A percentile compares a stretch with the other conserved stretches of the same genome.
Evolutionary conservation across 2,113 vertebrate genomes (phyloP).

Genomic region (Chionodraco myersi): DNA sequence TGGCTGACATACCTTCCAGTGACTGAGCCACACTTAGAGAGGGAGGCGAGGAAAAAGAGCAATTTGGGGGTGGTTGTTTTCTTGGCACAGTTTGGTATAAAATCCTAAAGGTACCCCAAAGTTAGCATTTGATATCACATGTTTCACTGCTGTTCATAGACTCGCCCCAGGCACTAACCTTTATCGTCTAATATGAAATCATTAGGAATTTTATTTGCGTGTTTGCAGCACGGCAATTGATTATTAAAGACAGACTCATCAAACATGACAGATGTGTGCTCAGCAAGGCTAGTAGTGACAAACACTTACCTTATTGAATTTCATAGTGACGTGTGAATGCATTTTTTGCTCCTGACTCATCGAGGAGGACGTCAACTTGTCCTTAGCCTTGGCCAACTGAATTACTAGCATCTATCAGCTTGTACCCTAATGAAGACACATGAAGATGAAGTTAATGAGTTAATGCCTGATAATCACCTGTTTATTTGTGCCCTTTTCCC

Average conservation of each 20-base stretch:
- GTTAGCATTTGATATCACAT: constrained; percentile 12
- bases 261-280: constrained; percentile 32
- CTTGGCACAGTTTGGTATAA: constrained; percentile 42
- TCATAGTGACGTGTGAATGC: constrained; percentile 43
- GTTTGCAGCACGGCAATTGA: constrained; percentile 20
- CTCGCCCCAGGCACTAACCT: constrained; percentile 10
- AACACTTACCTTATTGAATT: constrained; percentile 74
- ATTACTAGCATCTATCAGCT: constrained; percentile 36
- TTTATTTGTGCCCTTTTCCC: constrained; percentile 38
- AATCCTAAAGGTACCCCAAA: constrained; percentile 28
- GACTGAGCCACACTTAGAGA: constrained; percentile 44
- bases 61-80: constrained; percentile 45
- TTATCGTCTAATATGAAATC: constrained; percentile 36
- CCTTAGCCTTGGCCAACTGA: constrained; percentile 30
- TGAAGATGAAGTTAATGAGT: constrained; percentile 40
- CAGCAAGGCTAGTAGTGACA: constrained; percentile 28
- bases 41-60: constrained; percentile 35
- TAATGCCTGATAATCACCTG: constrained; percentile 37
- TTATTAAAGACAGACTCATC: constrained; percentile 35
- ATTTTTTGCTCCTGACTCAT: constrained; percentile 57
- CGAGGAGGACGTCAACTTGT: constrained; percentile 42
- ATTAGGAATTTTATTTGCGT: constrained; percentile 29
- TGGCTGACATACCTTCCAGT: constrained; percentile 73
- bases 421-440: constrained; percentile 25
- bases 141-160: constrained; percentile 14